A percentile compares a stretch with the other conserved stretches of the same genome.
phyloP scores from a whole-genome alignment of 2,888 invertebrate genomes.

The Trissoscelio sp. region DNA sequence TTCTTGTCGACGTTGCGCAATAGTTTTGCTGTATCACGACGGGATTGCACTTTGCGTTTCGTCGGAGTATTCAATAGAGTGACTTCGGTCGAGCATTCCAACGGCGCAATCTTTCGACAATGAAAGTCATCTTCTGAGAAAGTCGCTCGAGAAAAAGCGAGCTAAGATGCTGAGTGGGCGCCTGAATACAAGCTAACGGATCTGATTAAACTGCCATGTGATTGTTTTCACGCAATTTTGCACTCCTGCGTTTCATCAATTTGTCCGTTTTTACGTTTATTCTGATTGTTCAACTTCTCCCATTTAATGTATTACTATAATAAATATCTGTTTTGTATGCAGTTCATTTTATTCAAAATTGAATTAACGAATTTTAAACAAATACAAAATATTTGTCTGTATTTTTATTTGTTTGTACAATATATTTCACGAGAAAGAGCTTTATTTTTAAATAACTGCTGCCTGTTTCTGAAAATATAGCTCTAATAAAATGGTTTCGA shows the following conservation, averaged over 20 bases:
- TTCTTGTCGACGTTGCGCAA: constrained; percentile 79
- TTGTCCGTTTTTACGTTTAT: too few relatives aligned
- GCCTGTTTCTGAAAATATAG: too few relatives aligned
- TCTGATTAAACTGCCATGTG: constrained; percentile 40
- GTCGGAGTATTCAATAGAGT: constrained; percentile 73
- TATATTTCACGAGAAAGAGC: too few relatives aligned
- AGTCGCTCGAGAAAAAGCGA: constrained; percentile 45
- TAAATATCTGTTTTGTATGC: too few relatives aligned
- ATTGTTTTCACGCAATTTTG: constrained; percentile 53
- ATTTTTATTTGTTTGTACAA: too few relatives aligned
- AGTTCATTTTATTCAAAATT: too few relatives aligned
- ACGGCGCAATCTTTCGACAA: constrained; percentile 58
- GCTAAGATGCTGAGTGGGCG: constrained; percentile 46
- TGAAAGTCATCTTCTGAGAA: constrained; percentile 57
- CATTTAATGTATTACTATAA: too few relatives aligned
- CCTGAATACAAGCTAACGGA: constrained; percentile 31
- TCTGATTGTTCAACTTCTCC: too few relatives aligned
- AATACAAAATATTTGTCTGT: too few relatives aligned
- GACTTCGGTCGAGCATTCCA: constrained; percentile 66
- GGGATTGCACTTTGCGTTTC: constrained; percentile 77
- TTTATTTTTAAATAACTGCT: too few relatives aligned
- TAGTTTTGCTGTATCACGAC: constrained; percentile 74
- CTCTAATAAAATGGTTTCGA: too few relatives aligned
- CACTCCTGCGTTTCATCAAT: constrained; percentile 20
- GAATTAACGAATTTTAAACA: too few relatives aligned